phyloP scores from a whole-genome alignment of 2,113 vertebrate species.

The Ciconia maguari region DNA sequence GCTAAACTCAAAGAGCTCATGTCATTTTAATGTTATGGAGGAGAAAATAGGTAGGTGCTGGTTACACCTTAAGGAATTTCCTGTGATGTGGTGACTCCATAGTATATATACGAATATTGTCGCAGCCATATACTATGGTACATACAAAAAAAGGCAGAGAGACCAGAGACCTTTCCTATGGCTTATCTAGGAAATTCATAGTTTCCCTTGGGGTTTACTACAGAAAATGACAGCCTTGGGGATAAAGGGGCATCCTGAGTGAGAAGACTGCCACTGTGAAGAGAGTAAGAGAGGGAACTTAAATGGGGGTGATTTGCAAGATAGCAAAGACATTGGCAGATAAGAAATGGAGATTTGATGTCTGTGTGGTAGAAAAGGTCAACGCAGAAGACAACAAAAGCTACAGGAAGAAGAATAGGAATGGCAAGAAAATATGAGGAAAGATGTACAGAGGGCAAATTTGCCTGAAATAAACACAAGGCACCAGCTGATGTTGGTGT shows the following conservation, averaged over 20 bases:
- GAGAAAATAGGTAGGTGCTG: background rate
- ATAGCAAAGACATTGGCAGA: background rate
- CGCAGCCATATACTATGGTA: background rate
- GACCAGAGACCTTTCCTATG: background rate
- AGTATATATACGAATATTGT: background rate
- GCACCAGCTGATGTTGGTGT: background rate
- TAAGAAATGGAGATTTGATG: background rate
- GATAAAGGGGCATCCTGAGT: background rate
- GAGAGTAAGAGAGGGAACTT: background rate
- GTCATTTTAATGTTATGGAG: background rate
- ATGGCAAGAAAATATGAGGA: background rate
- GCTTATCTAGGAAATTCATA: background rate
- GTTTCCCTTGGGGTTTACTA: background rate
- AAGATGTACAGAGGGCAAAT: background rate
- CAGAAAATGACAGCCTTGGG: background rate
- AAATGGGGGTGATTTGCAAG: background rate
- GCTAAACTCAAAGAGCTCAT: background rate
- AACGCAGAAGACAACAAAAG: background rate
- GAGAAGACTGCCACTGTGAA: background rate
- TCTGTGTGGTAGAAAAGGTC: background rate
- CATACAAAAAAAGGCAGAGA: background rate
- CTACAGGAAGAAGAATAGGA: background rate
- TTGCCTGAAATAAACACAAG: background rate
- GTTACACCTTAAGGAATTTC: background rate
- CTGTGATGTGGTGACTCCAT: background rate